Conservation (phyloP, 2,888 invertebrate species). For the Ormyrus pomaceus region DNA sequence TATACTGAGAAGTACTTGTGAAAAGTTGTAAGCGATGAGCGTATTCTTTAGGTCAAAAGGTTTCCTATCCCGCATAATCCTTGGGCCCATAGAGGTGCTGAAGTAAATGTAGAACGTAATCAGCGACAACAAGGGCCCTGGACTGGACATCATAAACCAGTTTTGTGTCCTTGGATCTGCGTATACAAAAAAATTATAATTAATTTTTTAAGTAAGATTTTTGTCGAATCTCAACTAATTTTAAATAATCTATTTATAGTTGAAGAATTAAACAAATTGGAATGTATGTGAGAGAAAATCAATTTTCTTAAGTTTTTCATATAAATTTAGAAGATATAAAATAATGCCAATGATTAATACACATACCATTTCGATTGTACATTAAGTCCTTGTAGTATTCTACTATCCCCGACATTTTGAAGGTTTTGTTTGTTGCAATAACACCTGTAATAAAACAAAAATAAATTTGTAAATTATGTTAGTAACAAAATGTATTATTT, state of each 20-base stretch:
- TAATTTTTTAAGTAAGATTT: neutral
- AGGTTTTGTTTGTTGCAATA: slow-evolving; percentile 13
- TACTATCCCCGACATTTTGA: slow-evolving; percentile 68
- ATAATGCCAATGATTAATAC: neutral
- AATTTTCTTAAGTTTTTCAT: neutral
- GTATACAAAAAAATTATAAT: slow-evolving; percentile 61
- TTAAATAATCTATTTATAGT: neutral
- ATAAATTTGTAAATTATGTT: neutral
- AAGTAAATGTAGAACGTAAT: slow-evolving; percentile 84
- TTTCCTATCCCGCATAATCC: slow-evolving; percentile 90
- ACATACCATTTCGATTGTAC: slow-evolving; percentile 69
- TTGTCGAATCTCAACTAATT: neutral
- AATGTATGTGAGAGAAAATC: neutral
- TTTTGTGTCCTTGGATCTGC: slow-evolving; percentile 83
- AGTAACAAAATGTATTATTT: neutral
- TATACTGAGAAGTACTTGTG: slow-evolving; percentile 89
- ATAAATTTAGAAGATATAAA: neutral
- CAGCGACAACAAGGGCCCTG: slow-evolving; percentile 82
- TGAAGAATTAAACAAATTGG: neutral
- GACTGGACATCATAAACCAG: slow-evolving; percentile 85
- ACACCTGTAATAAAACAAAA: slow-evolving; percentile 58
- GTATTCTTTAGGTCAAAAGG: slow-evolving; percentile 87
- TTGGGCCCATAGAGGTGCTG: slow-evolving; percentile 86
- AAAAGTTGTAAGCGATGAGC: slow-evolving; percentile 89
- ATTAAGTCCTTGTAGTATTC: slow-evolving; percentile 70